These are phyloP conservation scores for Drosophila flavopinicola DNA, from an alignment of 2,888 invertebrate species.

Conservation along the genomic window DNA sequence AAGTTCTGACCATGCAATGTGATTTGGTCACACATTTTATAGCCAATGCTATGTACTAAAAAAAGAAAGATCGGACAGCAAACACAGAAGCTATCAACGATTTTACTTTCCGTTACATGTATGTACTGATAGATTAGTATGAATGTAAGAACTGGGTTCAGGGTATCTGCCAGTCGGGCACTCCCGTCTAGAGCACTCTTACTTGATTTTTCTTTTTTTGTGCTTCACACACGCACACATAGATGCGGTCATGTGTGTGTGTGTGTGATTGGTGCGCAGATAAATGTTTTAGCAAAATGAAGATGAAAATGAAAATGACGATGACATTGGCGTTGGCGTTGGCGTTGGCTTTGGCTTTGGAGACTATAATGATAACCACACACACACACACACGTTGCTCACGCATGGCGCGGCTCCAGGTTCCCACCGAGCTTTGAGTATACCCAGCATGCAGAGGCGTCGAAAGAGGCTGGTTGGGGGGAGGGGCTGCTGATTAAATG, in stretches of 20 bases:
- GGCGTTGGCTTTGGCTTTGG: conserved; percentile 2
- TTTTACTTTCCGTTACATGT: too few relatives aligned
- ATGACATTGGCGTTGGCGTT: conserved; percentile 33
- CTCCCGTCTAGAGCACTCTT: too few relatives aligned
- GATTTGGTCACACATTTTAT: too few relatives aligned
- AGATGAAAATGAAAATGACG: conserved; percentile 46
- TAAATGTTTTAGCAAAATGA: conserved; percentile 73
- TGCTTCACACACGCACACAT: too few relatives aligned
- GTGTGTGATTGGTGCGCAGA: conserved; percentile 51
- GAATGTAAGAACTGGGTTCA: too few relatives aligned
- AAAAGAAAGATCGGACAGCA: too few relatives aligned
- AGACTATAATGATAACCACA: conserved; percentile 67
- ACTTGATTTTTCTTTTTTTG: too few relatives aligned
- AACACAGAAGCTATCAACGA: too few relatives aligned
- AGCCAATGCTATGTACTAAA: too few relatives aligned
- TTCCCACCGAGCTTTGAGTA: not conserved
- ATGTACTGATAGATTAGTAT: too few relatives aligned
- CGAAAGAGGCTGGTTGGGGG: not conserved
- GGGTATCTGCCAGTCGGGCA: too few relatives aligned
- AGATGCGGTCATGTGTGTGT: conserved; percentile 2
- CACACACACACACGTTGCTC: conserved; percentile 10
- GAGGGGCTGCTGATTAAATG: conserved; percentile 66
- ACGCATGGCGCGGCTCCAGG: conserved; percentile 21
- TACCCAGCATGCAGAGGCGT: not conserved
- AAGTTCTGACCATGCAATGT: too few relatives aligned